Base-by-base conservation (phyloP, 2,113 vertebrate genomes). In the Sinocyclocheilus maitianheensis region DNA sequence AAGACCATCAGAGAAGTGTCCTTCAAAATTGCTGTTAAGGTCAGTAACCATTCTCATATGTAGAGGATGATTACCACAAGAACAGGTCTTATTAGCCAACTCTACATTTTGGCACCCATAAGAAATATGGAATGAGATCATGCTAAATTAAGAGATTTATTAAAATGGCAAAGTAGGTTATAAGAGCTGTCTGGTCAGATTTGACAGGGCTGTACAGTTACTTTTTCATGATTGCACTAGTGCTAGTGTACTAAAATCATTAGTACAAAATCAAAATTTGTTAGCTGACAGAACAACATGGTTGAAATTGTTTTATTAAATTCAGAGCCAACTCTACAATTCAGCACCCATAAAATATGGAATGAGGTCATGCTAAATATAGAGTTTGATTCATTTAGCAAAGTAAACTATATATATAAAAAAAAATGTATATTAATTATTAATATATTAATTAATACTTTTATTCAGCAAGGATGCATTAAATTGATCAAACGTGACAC, bases 21-120 rank as follows among this genome's bases (percentile, higher is more conserved):
- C 91, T 94, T 98, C 90, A 98, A 97, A 94, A 99, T 99, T 0
- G 98, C 98, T 18, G 92, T 97, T 75, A 97, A 97, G 94, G 98
- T 99, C 90, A 91, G 96, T 82, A 51, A 48, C 20, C 22, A 14
- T 65, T 69, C 6, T 3, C n/a, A 40, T 63, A 10, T 81, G 2
- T 18, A 76, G 22, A 20, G 34, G 16, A 37, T 77, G 46, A 77
- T 51, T 18, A 58, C 18, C 10, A 18, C 9, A 51, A 76, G 16
- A 77, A 30, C 48, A 20, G 26, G 24, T 55, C 51, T 77, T 7
- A 10, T 81, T 30, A 58, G 48, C 10, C 67, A 48, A 30, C 24
- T 48, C 34, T 85, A 62, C 58, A 69, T 40, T 58, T n/a, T 7
- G 18, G 34, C 30, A 12, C 62, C 14, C 37, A 40, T 43, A 26